Evolutionary conservation across 2,888 invertebrate species (phyloP).

Genomic region (Spodoptera littoralis): DNA sequence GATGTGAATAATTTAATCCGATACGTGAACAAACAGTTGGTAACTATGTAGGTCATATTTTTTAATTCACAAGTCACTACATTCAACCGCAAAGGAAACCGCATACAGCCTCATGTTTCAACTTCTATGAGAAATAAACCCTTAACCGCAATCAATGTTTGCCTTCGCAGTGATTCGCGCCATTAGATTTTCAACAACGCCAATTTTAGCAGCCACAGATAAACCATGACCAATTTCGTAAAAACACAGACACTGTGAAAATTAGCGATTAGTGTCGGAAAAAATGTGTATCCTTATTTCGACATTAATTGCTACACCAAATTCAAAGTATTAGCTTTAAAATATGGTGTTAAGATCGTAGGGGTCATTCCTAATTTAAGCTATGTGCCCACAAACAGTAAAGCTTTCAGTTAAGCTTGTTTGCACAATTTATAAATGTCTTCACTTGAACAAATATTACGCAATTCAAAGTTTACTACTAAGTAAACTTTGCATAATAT

Average conservation of each 20-base stretch:
- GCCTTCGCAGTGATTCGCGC: conserved; percentile 42
- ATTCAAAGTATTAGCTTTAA: conserved; percentile 2
- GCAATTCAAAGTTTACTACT: conserved; percentile 36
- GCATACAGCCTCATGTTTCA: conserved; percentile 35
- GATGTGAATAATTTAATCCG: conserved; percentile 34
- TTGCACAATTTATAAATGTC: conserved; percentile 16
- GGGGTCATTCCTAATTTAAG: background rate
- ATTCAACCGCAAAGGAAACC: conserved; percentile 49
- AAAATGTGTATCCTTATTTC: conserved; percentile 21
- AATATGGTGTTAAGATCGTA: background rate
- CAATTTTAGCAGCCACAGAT: conserved; percentile 28
- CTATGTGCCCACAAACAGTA: background rate
- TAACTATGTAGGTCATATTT: conserved; percentile 32
- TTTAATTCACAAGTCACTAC: conserved; percentile 33
- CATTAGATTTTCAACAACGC: conserved; percentile 24
- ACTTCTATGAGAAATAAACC: conserved; percentile 38
- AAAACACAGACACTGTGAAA: conserved; percentile 15
- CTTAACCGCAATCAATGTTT: conserved; percentile 47
- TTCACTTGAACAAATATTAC: conserved; percentile 44
- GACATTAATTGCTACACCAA: background rate
- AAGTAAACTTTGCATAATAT: conserved; percentile 31
- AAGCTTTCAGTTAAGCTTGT: conserved; percentile 7
- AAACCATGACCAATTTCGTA: conserved; percentile 28
- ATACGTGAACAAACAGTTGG: conserved; percentile 26
- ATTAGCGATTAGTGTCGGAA: conserved; percentile 29